Base-by-base conservation (phyloP, 2,113 vertebrate species). In the Apodemus speciosus region DNA sequence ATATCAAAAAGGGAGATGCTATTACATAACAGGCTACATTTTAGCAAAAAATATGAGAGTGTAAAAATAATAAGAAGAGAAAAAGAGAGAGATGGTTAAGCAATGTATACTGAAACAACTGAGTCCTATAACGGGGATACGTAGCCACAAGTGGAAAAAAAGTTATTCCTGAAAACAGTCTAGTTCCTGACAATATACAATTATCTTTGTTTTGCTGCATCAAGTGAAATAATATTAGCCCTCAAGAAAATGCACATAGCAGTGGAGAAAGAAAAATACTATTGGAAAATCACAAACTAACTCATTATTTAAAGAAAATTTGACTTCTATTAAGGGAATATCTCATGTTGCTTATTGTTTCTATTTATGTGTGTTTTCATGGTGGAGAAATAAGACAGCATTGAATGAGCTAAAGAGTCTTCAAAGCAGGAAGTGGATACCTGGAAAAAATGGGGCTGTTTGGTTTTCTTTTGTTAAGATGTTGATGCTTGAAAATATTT, bases 11-110 rank as follows among this genome's bases (percentile, higher is more conserved):
- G 3, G 40, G 62, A 92, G 35, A 88, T 2, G 27, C 72, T 56
- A 93, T 21, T 35, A 8, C 18, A 76, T 60, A 88, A 75, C 58
- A 35, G 66, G 20, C n/a, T 73, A 89, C 3, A 58, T 68, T 32
- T 43, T 60, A 49, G 38, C 15, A 69, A 66, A 93, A 91, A 84
- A 87, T 85, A 84, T 53, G 25, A 79, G 9, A 6, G 1, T 68
- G 11, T 35, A 92, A 40, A 93, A 88, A 93, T 84, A 72, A 89
- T 62, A 88, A 93, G 8, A 84, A 84, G n/a, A 73, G 25, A 76
- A 66, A 46, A 27, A 60, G 35, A 87, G 53, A 86, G 13, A 85
- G 2, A 3, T 40, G 25, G 6, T 93, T 93, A 92, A 21, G 77
- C 77, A 6, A 93, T 46, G 58, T 94, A 58, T 89, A 64, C 40